Evolutionary conservation across 2,888 invertebrate species (phyloP), one percentile per base, ranked within the genome.

Genomic region (Ectropis crepuscularia): DNA sequence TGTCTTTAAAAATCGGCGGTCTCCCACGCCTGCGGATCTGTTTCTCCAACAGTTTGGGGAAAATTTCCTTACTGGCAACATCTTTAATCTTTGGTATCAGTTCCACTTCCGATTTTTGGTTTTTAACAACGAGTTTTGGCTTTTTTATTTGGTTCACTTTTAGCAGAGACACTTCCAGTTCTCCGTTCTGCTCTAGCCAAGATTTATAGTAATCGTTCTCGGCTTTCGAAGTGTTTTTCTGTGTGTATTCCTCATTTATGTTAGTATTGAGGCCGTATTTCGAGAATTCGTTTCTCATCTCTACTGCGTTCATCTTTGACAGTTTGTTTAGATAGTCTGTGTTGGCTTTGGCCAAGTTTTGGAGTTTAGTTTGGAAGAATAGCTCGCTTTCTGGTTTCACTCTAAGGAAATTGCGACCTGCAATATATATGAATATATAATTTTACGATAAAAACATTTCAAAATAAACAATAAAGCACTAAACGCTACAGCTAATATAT

Each of bases 141-240:
- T 88, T 88, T 64, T 86, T 89, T 0, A 81, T 72, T 72, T 90
- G 90, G 53, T 75, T 88, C 0, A 87, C 90, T 77, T 85, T 88
- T 0, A 92, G 70, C 0, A 93, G 68, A 0, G 93, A 93, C 0
- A 93, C 93, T 71, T 93, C 93, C 0, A 93, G 63, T 49, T 93
- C 93, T 0, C 93, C 92, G 42, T 93, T 93, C 48, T 93, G 93
- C 54, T 92, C 91, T 0, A 93, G 59, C 93, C 93, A 93, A 0
- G 89, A 86, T 46, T 93, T 93, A 71, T 93, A 91, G 58, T 85
- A 93, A 39, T 93, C 93, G 51, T 93, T 91, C 68, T 92, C 92
- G 0, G 80, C 71, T 74, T 85, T 86, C 0, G 83, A 85, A 0
- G 73, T 67, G 0, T 71, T 73, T 65, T 88, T 87, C 7, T 83